Evolutionary conservation across 2,113 vertebrate genomes (phyloP), one percentile per base, ranked within the genome.

Genomic region (Apteryx owenii): DNA sequence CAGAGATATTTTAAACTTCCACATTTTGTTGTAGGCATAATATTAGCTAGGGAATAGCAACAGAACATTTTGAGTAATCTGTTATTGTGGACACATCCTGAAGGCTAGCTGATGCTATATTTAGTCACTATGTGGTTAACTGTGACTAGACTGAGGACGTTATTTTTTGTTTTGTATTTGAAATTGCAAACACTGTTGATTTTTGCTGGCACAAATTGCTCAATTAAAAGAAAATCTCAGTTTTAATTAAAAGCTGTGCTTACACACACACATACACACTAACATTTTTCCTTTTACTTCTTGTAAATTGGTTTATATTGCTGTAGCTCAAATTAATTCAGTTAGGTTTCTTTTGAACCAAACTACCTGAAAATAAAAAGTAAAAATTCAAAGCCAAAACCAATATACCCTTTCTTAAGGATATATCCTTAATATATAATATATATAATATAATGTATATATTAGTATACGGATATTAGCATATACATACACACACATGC

Each of bases 31-130:
- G 94, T 81, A 96, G 92, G 93, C 95, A 98, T 97, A 90, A 96
- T 97, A 95, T 97, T 98, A 97, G 95, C 95, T 97, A 95, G 82
- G 85, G 95, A 97, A 97, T 95, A 96, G 81, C 53, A 95, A 93
- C 89, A 93, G 87, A 89, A 95, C 69, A 91, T 97, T 98, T 95
- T 96, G 92, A 94, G 96, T 97, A 98, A 96, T 97, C 93, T 97
- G 97, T 96, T 97, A 96, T 98, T 97, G 96, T 93, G 97, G 96
- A 95, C 81, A 92, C 75, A 96, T 97, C 96, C 95, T 96, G 97
- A 95, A 94, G 91, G 83, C 82, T 71, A 73, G 86, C 75, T 81
- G 84, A 79, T 89, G 73, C 95, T 97, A 96, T 95, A 93, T 97
- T 98, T 96, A 97, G 91, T 95, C 48, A 44, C 46, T 58, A 16